A percentile compares a stretch with the other conserved stretches of the same genome.
phyloP scores from a whole-genome alignment of 1,140 invertebrate species.

The Brachionus plicatilis region DNA sequence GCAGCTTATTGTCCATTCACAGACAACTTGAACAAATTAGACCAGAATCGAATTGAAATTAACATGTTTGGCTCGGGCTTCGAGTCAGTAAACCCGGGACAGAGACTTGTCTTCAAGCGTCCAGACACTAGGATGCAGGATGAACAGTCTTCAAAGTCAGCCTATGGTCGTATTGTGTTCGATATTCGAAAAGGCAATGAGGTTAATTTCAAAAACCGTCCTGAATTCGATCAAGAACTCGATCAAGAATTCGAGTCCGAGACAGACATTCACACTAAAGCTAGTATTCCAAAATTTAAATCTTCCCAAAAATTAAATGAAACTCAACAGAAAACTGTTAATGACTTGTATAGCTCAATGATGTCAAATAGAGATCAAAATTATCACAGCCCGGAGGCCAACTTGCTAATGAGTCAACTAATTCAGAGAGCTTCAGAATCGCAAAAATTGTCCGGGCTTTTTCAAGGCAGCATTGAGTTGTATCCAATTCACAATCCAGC shows the following conservation, averaged over 20 bases:
- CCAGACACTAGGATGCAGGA: slow-evolving; percentile 50
- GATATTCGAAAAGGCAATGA: slow-evolving; percentile 43
- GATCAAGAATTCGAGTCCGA: not conserved
- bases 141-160: slow-evolving; percentile 42
- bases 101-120: slow-evolving; percentile 48
- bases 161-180: slow-evolving; percentile 48
- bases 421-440: slow-evolving; percentile 11
- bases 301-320: not conserved
- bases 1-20: slow-evolving; percentile 51
- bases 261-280: not conserved
- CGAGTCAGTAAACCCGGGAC: slow-evolving; percentile 47
- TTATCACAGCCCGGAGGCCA: not conserved
- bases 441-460: not conserved
- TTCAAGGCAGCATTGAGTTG: slow-evolving; percentile 44
- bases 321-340: not conserved
- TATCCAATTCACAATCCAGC: slow-evolving; percentile 48
- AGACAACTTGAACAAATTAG: slow-evolving; percentile 39
- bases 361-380: not conserved
- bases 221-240: not conserved
- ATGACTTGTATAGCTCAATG: slow-evolving; percentile 31
- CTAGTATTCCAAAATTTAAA: not conserved
- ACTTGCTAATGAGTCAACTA: slow-evolving; percentile 33
- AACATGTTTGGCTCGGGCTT: slow-evolving; percentile 47
- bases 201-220: not conserved
- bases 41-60: slow-evolving; percentile 42